A percentile compares a stretch with the other conserved stretches of the same genome.
These are phyloP conservation scores for Lerema accius DNA, from an alignment of 1,140 invertebrate species.

Conservation along the genomic window DNA sequence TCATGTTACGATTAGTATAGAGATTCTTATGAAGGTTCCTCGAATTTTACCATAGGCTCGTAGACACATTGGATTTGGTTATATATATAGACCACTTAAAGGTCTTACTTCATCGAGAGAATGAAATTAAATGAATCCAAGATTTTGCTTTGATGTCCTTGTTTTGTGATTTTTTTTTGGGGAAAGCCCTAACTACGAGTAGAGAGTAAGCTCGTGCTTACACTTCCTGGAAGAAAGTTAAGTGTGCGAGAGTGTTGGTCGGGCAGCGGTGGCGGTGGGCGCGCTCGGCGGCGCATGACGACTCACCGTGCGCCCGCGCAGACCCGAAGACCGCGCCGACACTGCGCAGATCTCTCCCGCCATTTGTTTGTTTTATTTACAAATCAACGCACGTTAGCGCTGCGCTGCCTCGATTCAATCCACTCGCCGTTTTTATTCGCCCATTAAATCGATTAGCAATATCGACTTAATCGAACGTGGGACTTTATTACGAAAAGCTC, in stretches of 20 bases:
- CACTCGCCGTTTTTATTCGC: constrained; percentile 16
- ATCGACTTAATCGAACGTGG: constrained; percentile 7
- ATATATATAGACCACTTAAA: too few relatives aligned
- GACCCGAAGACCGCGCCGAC: constrained; percentile 23
- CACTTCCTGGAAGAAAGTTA: neutral
- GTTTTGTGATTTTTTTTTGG: too few relatives aligned
- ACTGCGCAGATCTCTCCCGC: constrained; percentile 19
- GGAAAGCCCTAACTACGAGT: too few relatives aligned
- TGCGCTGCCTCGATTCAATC: constrained; percentile 3
- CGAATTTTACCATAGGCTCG: too few relatives aligned
- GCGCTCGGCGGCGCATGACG: constrained; percentile 20
- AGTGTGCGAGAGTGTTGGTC: constrained; percentile 5
- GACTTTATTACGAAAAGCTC: constrained; percentile 2
- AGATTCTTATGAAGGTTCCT: too few relatives aligned
- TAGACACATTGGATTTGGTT: too few relatives aligned
- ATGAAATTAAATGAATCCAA: too few relatives aligned
- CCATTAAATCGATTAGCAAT: constrained; percentile 20
- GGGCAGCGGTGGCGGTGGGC: neutral
- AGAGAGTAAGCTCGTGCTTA: neutral
- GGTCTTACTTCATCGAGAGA: too few relatives aligned
- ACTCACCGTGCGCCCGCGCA: constrained; percentile 27
- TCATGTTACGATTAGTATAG: neutral
- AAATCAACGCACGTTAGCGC: constrained; percentile 21
- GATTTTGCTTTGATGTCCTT: too few relatives aligned
- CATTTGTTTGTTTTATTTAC: constrained; percentile 31